Evolutionary conservation across 2,797 vertebrate genomes (phyloP), one percentile per base, ranked within the genome.

Genomic region (Propithecus perrieri): DNA sequence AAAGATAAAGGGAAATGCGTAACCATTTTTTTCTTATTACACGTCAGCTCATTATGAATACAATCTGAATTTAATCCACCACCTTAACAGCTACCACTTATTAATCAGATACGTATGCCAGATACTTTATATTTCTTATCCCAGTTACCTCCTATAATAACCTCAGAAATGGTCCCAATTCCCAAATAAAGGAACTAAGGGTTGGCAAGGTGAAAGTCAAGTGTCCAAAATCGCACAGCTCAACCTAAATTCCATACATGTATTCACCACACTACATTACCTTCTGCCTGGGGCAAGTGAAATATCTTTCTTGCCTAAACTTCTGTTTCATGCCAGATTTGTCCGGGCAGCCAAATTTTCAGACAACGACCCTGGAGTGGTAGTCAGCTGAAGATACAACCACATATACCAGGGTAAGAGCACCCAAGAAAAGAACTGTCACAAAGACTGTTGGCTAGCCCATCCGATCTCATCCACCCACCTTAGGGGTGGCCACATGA

Each of bases 11-110:
- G 33, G 13, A 85, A 46, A 26, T 55, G 4, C 5, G 10, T 50
- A 57, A 85, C 33, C 12, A 63, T 67, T 26, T 88, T 59, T 35
- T 65, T n/a, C n/a, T 65, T 85, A 12, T 85, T 63, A 57, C 35
- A 26, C 11, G 0, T 46, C 61, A 7, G 59, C 38, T 88, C 30
- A 26, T 95, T 55, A 67, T 53, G 20, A 92, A 78, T 65, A 59
- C 7, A 65, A 35, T 33, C 74, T 59, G n/a, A 53, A 97, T 97
- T 87, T 84, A 38, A 61, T 87, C 94, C 14, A 85, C 11, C 50
- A 53, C 59, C 46, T 84, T 80, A 78, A 86, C 33, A 91, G 46
- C 83, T 93, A 48, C 55, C 67, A 87, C 55, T 75, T 72, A 93
- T 57, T 89, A 61, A 85, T 8, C 30, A 92, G 65, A 24, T 97